phyloP scores from a whole-genome alignment of 2,888 invertebrate species.

The Sinhomidia bicolor region DNA sequence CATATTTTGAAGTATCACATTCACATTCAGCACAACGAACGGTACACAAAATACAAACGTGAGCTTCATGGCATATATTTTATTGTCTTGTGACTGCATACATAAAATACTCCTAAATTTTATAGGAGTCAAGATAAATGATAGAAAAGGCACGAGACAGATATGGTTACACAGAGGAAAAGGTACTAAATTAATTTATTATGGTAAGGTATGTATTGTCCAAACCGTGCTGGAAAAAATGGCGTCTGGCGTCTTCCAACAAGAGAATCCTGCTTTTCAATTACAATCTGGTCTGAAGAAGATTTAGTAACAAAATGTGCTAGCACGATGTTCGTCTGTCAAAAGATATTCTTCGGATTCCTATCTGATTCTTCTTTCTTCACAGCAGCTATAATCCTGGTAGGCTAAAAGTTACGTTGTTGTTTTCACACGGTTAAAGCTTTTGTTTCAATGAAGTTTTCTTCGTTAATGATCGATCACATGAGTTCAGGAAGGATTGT shows the following conservation, averaged over 20 bases:
- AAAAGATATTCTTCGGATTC: too few species aligned
- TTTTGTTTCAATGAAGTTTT: too few species aligned
- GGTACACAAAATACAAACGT: not conserved
- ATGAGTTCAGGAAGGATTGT: too few species aligned
- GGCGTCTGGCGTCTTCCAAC: not conserved
- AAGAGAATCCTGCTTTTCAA: not conserved
- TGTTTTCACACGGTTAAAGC: too few species aligned
- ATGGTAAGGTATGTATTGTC: not conserved
- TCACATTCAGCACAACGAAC: not conserved
- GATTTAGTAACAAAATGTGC: too few species aligned
- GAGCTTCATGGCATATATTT: slow-evolving; percentile 51
- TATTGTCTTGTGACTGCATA: slow-evolving; percentile 71
- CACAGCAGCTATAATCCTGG: too few species aligned
- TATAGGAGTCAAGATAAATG: not conserved
- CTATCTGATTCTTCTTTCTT: too few species aligned
- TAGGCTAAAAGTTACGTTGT: too few species aligned
- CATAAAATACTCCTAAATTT: slow-evolving; percentile 40
- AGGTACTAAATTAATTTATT: not conserved
- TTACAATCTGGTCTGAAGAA: too few species aligned
- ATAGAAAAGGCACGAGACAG: not conserved
- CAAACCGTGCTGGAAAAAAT: not conserved
- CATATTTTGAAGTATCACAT: not conserved
- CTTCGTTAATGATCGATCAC: too few species aligned
- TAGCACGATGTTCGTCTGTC: too few species aligned
- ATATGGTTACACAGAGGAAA: not conserved